phyloP scores from a whole-genome alignment of 2,888 invertebrate genomes.

The Drosophila monieri region DNA sequence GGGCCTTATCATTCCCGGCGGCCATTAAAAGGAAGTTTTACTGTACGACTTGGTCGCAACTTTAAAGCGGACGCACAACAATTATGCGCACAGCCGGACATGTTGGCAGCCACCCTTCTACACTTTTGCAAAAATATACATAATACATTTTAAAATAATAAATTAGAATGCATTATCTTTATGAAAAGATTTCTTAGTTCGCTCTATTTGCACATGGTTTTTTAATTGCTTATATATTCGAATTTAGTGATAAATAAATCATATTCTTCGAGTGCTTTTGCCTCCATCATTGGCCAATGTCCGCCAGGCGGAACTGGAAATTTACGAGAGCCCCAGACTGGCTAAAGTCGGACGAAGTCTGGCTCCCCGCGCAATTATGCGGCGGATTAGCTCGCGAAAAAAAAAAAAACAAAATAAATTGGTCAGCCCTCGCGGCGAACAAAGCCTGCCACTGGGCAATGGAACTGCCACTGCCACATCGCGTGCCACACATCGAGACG shows the following conservation, averaged over 20 bases:
- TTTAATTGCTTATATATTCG: too few relatives aligned
- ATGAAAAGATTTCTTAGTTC: neutral
- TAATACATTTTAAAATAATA: neutral
- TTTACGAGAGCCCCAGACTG: conserved; percentile 58
- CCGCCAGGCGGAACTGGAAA: conserved; percentile 48
- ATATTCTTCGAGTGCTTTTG: conserved; percentile 10
- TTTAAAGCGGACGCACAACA: conserved; percentile 58
- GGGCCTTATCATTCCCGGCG: conserved; percentile 74
- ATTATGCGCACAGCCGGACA: conserved; percentile 65
- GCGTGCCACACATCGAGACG: conserved; percentile 44
- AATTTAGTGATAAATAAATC: too few relatives aligned
- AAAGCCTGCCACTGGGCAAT: conserved; percentile 30
- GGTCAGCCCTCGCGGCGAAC: conserved; percentile 27
- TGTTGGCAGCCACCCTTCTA: conserved; percentile 34
- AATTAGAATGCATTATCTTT: neutral
- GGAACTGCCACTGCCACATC: conserved; percentile 25
- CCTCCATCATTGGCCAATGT: conserved; percentile 18
- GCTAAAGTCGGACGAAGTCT: conserved; percentile 8
- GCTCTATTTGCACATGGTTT: too few relatives aligned
- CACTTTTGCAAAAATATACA: conserved; percentile 1
- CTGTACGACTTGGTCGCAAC: conserved; percentile 50
- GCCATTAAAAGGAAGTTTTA: conserved; percentile 81
- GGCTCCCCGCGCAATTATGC: conserved; percentile 52
- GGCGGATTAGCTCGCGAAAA: conserved; percentile 48
- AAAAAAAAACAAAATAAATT: conserved; percentile 53